Base-by-base conservation (phyloP, 2,113 vertebrate genomes). In the Mionectes macconnelli region DNA sequence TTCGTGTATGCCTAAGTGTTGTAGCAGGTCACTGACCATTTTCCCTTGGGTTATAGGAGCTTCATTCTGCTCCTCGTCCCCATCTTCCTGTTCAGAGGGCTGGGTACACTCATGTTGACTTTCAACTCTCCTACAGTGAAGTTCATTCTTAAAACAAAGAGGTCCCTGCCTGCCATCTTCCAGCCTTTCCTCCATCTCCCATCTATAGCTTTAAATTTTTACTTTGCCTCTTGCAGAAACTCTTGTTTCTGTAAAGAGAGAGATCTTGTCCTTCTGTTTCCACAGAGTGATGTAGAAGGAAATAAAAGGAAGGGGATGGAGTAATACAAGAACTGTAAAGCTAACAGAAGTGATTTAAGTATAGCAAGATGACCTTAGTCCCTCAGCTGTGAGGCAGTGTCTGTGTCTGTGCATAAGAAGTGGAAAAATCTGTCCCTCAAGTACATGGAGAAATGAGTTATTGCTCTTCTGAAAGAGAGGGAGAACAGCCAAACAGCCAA, bases 291-390 rank as follows among this genome's bases (percentile, higher is more conserved):
- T 52, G 31, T 19, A 69, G n/a, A 89, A 68, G 28, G 33, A 76
- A 79, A 55, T 52, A 68, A 79, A 85, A 95, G 30, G 44, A 84
- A 79, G 40, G 2, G 2, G 12, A 82, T 5, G 4, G 22, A 62
- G 28, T 53, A 80, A 94, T 92, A 73, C 30, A 89, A 77, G 35
- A 72, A 8, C 28, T 62, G 15, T 37, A 80, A 90, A 93, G 21
- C 66, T 53, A 89, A 82, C 27, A 79, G 44, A 84, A 94, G 21
- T 79, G 67, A 90, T 95, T 93, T 80, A 94, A 84, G 28, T 42
- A 64, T 3, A 57, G 85, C 0, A 10, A 86, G 25, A 69, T 70
- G 75, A 88, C 75, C 55, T 42, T 21, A 90, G 53, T 11, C n/a
- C 30, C 55, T 86, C 45, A 76, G 67, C 49, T 83, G 45, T 76